phyloP scores from a whole-genome alignment of 2,113 vertebrate genomes.

The Coturnix japonica region DNA sequence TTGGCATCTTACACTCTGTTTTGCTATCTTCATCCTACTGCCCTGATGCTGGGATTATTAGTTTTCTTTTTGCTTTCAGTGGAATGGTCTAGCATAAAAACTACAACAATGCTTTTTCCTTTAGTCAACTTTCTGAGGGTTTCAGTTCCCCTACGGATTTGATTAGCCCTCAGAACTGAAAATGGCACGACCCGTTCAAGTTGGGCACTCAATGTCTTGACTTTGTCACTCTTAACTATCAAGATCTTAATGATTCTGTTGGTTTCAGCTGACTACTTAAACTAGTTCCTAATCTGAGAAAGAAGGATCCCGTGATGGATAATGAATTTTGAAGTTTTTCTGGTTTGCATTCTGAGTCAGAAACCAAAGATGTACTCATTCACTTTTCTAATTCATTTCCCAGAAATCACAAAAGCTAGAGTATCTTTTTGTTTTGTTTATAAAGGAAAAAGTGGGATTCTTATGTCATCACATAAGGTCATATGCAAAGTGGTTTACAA shows the following conservation, averaged over 20 bases:
- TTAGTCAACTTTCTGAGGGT: not conserved
- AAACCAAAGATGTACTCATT: constrained; percentile 1
- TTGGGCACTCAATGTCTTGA: constrained; percentile 34
- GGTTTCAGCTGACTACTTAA: constrained; percentile 61
- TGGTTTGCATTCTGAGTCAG: not conserved
- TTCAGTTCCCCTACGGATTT: constrained; percentile 64
- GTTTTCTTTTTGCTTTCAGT: not conserved
- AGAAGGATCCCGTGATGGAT: constrained; percentile 49
- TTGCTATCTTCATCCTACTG: not conserved
- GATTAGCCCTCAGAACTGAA: constrained; percentile 18
- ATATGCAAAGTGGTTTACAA: not conserved
- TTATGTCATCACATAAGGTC: not conserved
- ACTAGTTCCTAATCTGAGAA: constrained; percentile 60
- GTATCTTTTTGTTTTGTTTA: not conserved
- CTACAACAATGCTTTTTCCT: not conserved
- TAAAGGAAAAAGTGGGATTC: not conserved
- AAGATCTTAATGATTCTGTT: constrained; percentile 57
- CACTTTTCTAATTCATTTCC: constrained; percentile 39
- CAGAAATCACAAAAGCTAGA: not conserved
- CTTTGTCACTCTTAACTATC: constrained; percentile 43
- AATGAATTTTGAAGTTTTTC: not conserved
- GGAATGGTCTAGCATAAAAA: not conserved
- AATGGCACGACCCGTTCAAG: constrained; percentile 20
- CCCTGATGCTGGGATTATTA: not conserved
- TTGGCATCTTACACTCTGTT: not conserved